Percentiles rank a stretch among this genome's conserved stretches.
Conservation (phyloP, 1,140 invertebrate species). For the Nylanderia fulva region DNA sequence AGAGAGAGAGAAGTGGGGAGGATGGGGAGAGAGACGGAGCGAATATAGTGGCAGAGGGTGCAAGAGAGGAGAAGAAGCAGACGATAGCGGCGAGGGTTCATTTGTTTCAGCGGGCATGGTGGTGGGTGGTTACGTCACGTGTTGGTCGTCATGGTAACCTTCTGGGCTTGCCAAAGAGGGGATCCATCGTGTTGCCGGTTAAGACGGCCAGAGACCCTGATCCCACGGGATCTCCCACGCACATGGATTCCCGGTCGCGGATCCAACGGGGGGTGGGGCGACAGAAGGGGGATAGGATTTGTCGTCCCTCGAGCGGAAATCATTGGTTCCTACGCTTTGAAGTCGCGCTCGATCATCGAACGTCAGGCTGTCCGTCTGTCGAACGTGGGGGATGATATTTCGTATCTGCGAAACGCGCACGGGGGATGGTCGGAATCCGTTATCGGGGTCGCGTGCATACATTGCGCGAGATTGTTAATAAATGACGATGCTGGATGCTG, state of each 20-base stretch:
- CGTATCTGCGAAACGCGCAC: neutral
- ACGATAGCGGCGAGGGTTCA: conserved; percentile 75
- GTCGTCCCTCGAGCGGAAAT: conserved; percentile 69
- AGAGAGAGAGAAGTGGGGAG: conserved; percentile 30
- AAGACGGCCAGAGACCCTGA: conserved; percentile 77
- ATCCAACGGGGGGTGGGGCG: neutral
- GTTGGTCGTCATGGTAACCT: conserved; percentile 85
- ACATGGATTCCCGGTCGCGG: conserved; percentile 44
- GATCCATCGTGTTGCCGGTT: conserved; percentile 82
- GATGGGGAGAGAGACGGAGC: conserved; percentile 61
- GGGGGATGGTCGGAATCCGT: neutral
- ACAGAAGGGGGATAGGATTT: conserved; percentile 2
- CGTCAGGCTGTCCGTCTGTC: conserved; percentile 58
- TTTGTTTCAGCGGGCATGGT: conserved; percentile 85
- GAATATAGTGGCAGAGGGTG: conserved; percentile 60
- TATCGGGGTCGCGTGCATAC: neutral
- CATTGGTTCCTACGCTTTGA: conserved; percentile 73
- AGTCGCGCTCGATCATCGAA: conserved; percentile 77
- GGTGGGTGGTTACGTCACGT: conserved; percentile 85
- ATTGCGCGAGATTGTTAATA: conserved; percentile 42
- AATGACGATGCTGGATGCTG: conserved; percentile 31
- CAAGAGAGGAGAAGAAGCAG: conserved; percentile 62
- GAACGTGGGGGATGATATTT: conserved; percentile 43
- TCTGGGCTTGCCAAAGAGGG: conserved; percentile 83
- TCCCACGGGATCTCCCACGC: conserved; percentile 68